Evolutionary conservation across 1,140 invertebrate genomes (phyloP).

Genomic region (Asbolus verrucosus): DNA sequence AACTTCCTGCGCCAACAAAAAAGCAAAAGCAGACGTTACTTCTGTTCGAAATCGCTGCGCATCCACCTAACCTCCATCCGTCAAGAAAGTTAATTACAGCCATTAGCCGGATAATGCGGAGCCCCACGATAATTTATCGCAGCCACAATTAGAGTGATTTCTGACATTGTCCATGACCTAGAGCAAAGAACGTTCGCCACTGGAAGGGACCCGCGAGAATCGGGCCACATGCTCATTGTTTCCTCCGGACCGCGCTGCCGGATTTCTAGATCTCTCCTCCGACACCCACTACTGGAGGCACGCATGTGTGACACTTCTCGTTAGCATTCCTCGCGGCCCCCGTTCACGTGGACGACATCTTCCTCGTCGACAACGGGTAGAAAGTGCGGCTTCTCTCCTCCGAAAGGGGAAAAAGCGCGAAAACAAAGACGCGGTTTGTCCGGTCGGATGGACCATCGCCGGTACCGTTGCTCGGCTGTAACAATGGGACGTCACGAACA

Average conservation of each 20-base stretch:
- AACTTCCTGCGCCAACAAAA: not conserved
- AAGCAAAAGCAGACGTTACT: not conserved
- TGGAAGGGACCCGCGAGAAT: not conserved
- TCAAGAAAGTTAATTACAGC: constrained; percentile 24
- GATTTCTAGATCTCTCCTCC: constrained; percentile 1
- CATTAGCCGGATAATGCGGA: constrained; percentile 13
- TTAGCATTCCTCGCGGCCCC: too few species aligned
- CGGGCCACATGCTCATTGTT: not conserved
- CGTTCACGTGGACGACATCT: too few species aligned
- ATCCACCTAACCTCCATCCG: constrained; percentile 6
- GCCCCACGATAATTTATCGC: not conserved
- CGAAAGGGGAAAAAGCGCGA: constrained; percentile 1
- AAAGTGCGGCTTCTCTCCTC: not conserved
- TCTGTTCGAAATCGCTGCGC: not conserved
- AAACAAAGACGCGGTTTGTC: not conserved
- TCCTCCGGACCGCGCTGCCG: not conserved
- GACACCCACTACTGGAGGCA: too few species aligned
- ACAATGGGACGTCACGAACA: constrained; percentile 8
- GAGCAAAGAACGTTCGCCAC: constrained; percentile 16
- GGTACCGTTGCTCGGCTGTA: constrained; percentile 9
- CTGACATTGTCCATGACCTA: constrained; percentile 24
- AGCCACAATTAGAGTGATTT: constrained; percentile 22
- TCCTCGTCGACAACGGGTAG: not conserved
- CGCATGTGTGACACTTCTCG: constrained; percentile 14
- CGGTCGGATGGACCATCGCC: not conserved